Evolutionary conservation across 2,888 invertebrate genomes (phyloP).

Genomic region (Antitype chi): DNA sequence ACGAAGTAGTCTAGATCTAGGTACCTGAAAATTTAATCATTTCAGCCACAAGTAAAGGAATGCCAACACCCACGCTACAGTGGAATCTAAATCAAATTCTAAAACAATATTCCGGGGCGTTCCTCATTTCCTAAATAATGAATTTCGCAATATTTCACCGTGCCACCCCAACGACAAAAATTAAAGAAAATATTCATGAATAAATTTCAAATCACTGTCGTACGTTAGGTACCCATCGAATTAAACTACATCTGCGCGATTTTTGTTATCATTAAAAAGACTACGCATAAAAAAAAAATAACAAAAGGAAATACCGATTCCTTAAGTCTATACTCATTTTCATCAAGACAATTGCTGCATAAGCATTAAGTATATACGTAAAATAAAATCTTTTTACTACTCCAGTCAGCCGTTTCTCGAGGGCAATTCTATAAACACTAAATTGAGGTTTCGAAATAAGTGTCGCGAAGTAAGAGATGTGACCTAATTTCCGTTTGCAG

Average conservation of each 20-base stretch:
- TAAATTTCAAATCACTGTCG: constrained; percentile 49
- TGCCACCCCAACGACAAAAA: constrained; percentile 24
- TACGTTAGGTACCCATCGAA: constrained; percentile 34
- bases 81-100: constrained; percentile 35
- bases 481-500: constrained; percentile 63
- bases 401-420: constrained; percentile 40
- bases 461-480: constrained; percentile 44
- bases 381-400: constrained; percentile 51
- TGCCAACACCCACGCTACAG: neutral
- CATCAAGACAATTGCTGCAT: constrained; percentile 22
- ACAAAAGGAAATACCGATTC: neutral
- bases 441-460: constrained; percentile 57
- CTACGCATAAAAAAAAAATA: neutral
- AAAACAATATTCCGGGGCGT: constrained; percentile 19
- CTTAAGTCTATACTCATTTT: constrained; percentile 5
- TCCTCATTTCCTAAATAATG: constrained; percentile 32
- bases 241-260: constrained; percentile 18
- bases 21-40: neutral
- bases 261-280: constrained; percentile 2
- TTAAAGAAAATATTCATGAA: constrained; percentile 38
- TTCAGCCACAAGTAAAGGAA: neutral
- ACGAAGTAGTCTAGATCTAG: neutral
- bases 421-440: constrained; percentile 57
- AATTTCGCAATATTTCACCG: constrained; percentile 47
- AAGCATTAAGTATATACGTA: constrained; percentile 31